Evolutionary conservation across 2,113 vertebrate species (phyloP).

Genomic region (Aptenodytes forsteri): DNA sequence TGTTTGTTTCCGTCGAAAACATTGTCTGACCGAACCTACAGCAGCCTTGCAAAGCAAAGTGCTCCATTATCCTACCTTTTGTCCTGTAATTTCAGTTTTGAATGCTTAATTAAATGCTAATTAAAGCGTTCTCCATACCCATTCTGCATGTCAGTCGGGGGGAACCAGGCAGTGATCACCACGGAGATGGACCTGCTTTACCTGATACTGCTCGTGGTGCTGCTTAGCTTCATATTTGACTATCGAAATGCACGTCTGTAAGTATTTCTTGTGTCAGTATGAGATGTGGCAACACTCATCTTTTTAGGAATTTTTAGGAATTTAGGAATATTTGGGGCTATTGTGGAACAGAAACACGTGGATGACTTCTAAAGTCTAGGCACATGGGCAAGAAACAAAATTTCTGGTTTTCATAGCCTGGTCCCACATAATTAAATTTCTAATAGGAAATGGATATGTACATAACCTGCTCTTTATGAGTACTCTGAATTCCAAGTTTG

Average conservation of each 20-base stretch:
- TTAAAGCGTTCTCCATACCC: background rate
- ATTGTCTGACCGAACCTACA: background rate
- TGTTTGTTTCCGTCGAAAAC: background rate
- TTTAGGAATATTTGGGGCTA: background rate
- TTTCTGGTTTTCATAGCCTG: background rate
- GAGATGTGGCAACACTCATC: too few species aligned
- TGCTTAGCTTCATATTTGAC: background rate
- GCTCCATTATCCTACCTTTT: background rate
- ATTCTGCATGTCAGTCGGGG: background rate
- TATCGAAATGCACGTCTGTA: background rate
- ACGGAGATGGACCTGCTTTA: background rate
- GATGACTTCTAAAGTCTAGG: background rate
- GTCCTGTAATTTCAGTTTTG: background rate
- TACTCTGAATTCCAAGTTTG: background rate
- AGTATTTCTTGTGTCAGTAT: background rate
- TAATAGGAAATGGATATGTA: background rate
- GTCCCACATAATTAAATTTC: background rate
- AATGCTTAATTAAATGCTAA: background rate
- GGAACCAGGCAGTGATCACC: background rate
- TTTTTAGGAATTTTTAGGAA: background rate
- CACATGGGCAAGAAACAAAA: background rate
- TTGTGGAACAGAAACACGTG: fast-evolving
- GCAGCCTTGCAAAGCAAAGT: background rate
- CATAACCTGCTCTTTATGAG: background rate
- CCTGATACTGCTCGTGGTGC: background rate